Evolutionary conservation across 2,797 vertebrate genomes (phyloP), one percentile per base, ranked within the genome.

Genomic region (Gymnoscopelus microlampas): DNA sequence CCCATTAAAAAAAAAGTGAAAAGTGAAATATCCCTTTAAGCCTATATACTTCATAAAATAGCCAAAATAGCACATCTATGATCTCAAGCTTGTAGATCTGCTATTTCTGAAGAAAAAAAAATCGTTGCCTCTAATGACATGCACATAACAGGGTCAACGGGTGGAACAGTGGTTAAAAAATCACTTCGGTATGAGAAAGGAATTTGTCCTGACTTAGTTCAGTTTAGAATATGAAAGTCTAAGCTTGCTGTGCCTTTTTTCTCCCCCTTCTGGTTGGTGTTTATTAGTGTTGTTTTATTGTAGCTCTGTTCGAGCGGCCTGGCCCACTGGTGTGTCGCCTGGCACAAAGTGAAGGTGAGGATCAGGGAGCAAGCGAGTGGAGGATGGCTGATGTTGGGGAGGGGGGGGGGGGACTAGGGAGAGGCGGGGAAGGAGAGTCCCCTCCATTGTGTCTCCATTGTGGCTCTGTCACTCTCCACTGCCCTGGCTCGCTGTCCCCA

Each of bases 381-480:
- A 79, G 76, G 50, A 84, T 78, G 82, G 78, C 68, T 83, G 86
- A 74, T 73, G 68, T 70, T 78, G 70, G 83, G n/a, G 19, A 35
- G 15, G 24, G 32, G n/a, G 19, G 49, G 15, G 24, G 32, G 47
- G n/a, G 49, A 48, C 12, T 55, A 15, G 35, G 35, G n/a, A 35
- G 51, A 10, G 35, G 23, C 13, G 48, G 81, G 83, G 85, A 67
- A 77, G 80, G 83, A 82, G 86, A 67, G 79, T 71, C 80, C 81
- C 83, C 79, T 82, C 83, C 79, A 87, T 90, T 90, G 87, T 91
- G 89, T 84, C 83, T 67, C 88, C 88, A 82, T 90, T 91, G 91
- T 91, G 48, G 85, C 82, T 88, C 84, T 74, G 91, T 92, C 88
- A 88, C 88, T 86, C 92, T 91, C 90, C 84, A 87, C 82, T 89